Evolutionary conservation across 2,888 invertebrate genomes (phyloP).

Genomic region (Tinea semifulvella): DNA sequence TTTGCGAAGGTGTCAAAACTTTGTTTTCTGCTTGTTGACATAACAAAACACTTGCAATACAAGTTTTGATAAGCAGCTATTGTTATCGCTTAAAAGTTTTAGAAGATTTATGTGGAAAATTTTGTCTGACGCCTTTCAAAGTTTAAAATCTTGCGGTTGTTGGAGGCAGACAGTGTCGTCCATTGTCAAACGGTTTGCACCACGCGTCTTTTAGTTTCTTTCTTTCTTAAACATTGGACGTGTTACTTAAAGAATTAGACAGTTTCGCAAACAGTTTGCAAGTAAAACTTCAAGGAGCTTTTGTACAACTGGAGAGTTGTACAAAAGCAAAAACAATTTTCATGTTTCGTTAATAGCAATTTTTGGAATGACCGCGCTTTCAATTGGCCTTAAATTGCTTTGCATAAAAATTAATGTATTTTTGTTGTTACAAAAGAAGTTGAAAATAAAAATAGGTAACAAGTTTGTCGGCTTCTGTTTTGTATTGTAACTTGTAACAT

Average conservation of each 20-base stretch:
- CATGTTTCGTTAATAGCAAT: not conserved
- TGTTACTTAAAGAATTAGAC: not conserved
- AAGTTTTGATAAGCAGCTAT: conserved; percentile 14
- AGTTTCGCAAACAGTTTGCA: not conserved
- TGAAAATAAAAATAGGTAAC: not conserved
- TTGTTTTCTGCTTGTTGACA: conserved; percentile 1
- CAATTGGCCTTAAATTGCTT: no score
- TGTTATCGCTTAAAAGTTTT: conserved; percentile 15
- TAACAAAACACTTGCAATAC: conserved; percentile 11
- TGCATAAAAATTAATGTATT: conserved; percentile 1
- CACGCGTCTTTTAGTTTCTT: conserved; percentile 1
- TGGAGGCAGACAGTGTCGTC: conserved; percentile 10
- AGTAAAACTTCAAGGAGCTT: not conserved
- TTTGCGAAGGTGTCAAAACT: conserved; percentile 9
- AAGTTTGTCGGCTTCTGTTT: conserved; percentile 41
- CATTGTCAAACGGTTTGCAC: conserved; percentile 8
- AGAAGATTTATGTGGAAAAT: conserved; percentile 14
- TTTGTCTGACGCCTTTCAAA: conserved; percentile 11
- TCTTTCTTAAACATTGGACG: not conserved
- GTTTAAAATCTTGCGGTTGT: conserved; percentile 12
- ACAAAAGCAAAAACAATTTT: not conserved
- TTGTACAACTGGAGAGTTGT: not conserved
- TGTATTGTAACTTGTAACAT: conserved; percentile 41
- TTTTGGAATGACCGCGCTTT: conserved; percentile 1
- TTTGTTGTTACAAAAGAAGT: not conserved